These are phyloP conservation scores for Malurus cyaneus DNA, from an alignment of 2,113 vertebrate species.

Conservation along the genomic window DNA sequence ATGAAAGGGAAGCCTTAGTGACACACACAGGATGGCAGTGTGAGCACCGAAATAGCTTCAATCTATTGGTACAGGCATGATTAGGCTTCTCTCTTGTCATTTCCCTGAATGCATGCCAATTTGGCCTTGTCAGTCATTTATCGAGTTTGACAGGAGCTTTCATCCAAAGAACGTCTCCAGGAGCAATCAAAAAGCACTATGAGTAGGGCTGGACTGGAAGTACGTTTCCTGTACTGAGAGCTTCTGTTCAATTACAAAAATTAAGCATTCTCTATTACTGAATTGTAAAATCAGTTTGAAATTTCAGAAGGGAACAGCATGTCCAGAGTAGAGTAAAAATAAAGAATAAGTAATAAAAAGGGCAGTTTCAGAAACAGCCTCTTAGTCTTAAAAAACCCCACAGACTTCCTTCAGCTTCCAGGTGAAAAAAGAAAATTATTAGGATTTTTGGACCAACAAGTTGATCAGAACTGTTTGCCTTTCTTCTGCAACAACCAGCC, in stretches of 20 bases:
- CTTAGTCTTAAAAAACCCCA: background rate
- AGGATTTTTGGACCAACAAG: background rate
- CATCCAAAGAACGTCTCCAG: conserved; percentile 36
- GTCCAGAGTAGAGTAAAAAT: background rate
- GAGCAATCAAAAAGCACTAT: background rate
- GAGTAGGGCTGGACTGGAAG: background rate
- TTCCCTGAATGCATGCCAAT: conserved; percentile 39
- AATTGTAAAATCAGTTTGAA: background rate
- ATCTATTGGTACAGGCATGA: conserved; percentile 24
- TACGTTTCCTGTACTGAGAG: background rate
- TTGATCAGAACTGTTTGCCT: background rate
- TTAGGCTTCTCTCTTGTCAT: conserved; percentile 43
- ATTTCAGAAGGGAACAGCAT: background rate
- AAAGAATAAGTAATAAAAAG: background rate
- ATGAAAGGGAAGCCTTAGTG: conserved; percentile 31
- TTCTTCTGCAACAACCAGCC: background rate
- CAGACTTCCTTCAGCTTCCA: background rate
- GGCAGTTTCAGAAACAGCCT: background rate
- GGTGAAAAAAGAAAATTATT: background rate
- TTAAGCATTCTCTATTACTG: background rate
- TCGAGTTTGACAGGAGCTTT: conserved; percentile 7
- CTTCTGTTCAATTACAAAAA: background rate
- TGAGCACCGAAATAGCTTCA: background rate
- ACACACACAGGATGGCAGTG: conserved; percentile 33
- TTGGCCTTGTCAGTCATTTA: conserved; percentile 42